These are phyloP conservation scores for Ceratina australensis DNA, from an alignment of 1,140 invertebrate genomes.

Conservation along the genomic window DNA sequence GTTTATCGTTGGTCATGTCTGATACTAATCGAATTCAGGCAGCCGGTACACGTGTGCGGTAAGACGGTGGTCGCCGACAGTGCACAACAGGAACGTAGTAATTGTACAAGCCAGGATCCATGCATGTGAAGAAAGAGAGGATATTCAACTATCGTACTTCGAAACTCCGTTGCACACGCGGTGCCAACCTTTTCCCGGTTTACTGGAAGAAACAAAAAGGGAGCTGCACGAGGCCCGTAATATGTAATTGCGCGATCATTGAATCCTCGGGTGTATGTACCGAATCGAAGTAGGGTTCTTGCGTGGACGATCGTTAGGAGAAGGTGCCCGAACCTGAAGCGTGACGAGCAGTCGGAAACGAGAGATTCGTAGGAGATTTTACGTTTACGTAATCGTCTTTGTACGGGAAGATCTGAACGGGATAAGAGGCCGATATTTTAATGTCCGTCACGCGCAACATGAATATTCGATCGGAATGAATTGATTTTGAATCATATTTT, in stretches of 20 bases:
- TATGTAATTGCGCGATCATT: conserved; percentile 34
- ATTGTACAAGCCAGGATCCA: conserved; percentile 72
- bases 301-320: too few relatives aligned
- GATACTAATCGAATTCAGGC: conserved; percentile 48
- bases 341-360: not conserved
- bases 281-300: not conserved
- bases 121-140: conserved; percentile 65
- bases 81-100: conserved; percentile 56
- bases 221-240: conserved; percentile 28
- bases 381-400: too few relatives aligned
- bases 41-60: conserved; percentile 47
- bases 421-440: not conserved
- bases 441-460: not conserved
- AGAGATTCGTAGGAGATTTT: too few relatives aligned
- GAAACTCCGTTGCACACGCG: conserved; percentile 3
- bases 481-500: not conserved
- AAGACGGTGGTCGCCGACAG: conserved; percentile 47
- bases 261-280: too few relatives aligned
- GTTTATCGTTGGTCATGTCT: conserved; percentile 77
- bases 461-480: not conserved
- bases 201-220: conserved; percentile 73
- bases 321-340: not conserved
- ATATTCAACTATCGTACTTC: conserved; percentile 17
- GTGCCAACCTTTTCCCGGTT: conserved; percentile 52
- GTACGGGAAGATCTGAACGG: not conserved